These are phyloP conservation scores for Phasianus colchicus DNA, from an alignment of 2,113 vertebrate species.

Conservation along the genomic window DNA sequence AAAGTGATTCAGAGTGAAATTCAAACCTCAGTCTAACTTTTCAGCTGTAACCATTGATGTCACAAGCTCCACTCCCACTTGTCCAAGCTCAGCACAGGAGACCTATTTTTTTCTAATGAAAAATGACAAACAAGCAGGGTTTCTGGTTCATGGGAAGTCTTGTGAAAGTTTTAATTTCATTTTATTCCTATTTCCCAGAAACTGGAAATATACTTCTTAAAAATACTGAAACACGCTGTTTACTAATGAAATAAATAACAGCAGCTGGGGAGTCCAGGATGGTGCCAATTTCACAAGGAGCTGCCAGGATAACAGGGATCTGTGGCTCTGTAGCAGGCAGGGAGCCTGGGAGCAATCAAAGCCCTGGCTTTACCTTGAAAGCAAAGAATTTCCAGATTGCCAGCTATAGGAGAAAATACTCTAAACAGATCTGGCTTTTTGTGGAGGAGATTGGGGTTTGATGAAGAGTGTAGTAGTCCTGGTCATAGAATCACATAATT, in stretches of 20 bases:
- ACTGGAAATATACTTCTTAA: conserved; percentile 43
- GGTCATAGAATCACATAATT: too few species aligned
- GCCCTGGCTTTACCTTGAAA: neutral
- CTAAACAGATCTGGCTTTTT: neutral
- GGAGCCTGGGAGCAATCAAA: neutral
- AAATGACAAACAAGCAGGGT: neutral
- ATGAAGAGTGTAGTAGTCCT: neutral
- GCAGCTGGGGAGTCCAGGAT: conserved; percentile 1
- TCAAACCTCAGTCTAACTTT: neutral
- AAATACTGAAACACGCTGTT: neutral
- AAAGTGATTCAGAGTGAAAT: neutral
- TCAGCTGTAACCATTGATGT: neutral
- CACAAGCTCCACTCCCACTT: neutral
- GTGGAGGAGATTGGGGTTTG: too few species aligned
- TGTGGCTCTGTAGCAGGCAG: neutral
- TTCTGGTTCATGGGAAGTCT: neutral
- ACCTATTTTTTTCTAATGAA: neutral
- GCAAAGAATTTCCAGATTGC: neutral
- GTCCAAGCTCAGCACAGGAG: neutral
- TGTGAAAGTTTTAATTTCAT: conserved; percentile 51
- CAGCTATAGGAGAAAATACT: neutral
- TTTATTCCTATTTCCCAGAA: conserved; percentile 49
- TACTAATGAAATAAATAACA: conserved; percentile 48
- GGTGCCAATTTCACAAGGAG: neutral
- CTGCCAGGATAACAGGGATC: neutral